phyloP scores from a whole-genome alignment of 1,140 invertebrate genomes.

The Temnothorax curvispinosus region DNA sequence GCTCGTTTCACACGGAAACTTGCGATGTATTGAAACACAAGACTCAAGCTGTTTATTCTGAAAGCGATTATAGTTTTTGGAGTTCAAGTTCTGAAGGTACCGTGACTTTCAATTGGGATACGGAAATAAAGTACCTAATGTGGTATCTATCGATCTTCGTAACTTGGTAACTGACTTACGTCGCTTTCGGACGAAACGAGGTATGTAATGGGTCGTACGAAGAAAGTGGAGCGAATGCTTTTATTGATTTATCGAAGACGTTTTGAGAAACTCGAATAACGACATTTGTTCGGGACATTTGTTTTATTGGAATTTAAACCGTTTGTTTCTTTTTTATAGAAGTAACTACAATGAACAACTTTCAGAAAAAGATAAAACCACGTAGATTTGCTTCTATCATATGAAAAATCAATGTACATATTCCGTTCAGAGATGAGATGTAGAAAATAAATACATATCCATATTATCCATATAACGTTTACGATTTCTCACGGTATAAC shows the following conservation, averaged over 20 bases:
- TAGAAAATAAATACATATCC: background rate
- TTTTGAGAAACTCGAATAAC: background rate
- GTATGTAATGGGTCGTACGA: constrained; percentile 8
- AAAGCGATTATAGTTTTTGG: background rate
- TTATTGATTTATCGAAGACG: constrained; percentile 31
- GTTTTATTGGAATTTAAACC: background rate
- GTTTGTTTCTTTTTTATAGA: background rate
- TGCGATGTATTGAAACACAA: background rate
- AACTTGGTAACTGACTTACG: constrained; percentile 14
- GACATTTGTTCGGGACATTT: background rate
- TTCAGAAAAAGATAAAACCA: background rate
- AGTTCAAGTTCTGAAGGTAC: background rate
- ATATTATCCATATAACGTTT: background rate
- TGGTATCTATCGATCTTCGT: background rate
- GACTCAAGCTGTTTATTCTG: background rate
- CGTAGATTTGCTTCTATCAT: background rate
- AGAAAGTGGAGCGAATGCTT: constrained; percentile 24
- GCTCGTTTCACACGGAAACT: constrained; percentile 71
- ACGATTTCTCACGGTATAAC: background rate
- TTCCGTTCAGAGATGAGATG: background rate
- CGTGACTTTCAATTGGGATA: background rate
- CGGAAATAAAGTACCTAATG: background rate
- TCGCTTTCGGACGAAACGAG: constrained; percentile 21
- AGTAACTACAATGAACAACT: background rate
- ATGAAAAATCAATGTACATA: background rate